Evolutionary conservation across 2,113 vertebrate genomes (phyloP).

Genomic region (Sakesphorus luctuosus): DNA sequence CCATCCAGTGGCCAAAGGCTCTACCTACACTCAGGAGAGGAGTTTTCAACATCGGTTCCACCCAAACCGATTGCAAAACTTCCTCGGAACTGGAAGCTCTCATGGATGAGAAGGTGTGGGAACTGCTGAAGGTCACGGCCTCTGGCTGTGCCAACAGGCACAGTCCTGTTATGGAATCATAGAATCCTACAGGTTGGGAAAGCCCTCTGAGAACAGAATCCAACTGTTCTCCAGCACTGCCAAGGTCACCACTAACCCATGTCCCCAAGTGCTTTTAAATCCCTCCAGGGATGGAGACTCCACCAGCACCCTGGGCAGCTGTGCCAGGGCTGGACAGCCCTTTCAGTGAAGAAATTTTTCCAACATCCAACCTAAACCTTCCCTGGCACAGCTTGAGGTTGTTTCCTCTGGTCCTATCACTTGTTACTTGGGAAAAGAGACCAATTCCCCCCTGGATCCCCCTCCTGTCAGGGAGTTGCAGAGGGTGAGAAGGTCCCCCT

Average conservation of each 20-base stretch:
- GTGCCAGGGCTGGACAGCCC: neutral
- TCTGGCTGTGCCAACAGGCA: neutral
- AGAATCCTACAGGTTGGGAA: neutral
- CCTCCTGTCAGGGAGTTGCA: neutral
- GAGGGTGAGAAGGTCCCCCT: neutral
- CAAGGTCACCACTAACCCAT: neutral
- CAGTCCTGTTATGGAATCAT: neutral
- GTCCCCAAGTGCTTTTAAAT: neutral
- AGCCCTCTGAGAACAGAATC: neutral
- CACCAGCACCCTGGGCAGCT: neutral
- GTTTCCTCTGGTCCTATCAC: neutral
- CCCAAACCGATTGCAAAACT: neutral
- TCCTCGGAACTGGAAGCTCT: neutral
- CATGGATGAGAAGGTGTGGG: no score
- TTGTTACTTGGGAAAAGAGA: neutral
- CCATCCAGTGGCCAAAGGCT: neutral
- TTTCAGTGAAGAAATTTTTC: neutral
- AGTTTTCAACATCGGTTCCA: neutral
- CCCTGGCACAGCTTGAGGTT: neutral
- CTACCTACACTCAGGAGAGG: neutral
- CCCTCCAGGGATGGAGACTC: neutral
- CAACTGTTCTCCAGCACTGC: neutral
- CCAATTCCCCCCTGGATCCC: neutral
- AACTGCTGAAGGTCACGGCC: neutral
- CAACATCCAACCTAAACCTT: neutral